These are phyloP conservation scores for Lutjanus erythropterus DNA, from an alignment of 2,113 vertebrate genomes.

Conservation along the genomic window DNA sequence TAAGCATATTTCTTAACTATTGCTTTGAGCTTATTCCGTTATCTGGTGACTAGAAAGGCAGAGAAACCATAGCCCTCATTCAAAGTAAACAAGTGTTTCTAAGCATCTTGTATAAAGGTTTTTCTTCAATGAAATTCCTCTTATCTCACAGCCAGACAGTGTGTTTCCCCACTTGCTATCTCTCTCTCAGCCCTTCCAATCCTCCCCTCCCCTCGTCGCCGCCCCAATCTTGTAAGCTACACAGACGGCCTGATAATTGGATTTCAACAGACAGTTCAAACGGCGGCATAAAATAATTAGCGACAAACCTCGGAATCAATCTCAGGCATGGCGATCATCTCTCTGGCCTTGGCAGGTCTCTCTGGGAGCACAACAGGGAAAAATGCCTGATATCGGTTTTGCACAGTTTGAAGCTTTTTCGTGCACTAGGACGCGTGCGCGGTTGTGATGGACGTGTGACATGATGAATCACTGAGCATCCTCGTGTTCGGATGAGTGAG, in stretches of 20 bases:
- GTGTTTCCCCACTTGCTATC: slow-evolving; percentile 34
- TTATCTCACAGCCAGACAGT: slow-evolving; percentile 32
- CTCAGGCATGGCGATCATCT: slow-evolving; percentile 60
- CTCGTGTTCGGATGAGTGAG: background rate
- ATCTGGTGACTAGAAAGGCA: slow-evolving; percentile 9
- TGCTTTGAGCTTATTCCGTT: background rate
- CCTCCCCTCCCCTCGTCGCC: slow-evolving; percentile 38
- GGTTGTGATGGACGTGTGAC: background rate
- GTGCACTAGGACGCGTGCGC: background rate
- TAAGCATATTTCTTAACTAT: background rate
- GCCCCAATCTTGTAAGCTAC: slow-evolving; percentile 72
- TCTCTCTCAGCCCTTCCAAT: slow-evolving; percentile 27
- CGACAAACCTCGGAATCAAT: slow-evolving; percentile 73
- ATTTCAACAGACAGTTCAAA: slow-evolving; percentile 83
- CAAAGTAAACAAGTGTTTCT: slow-evolving; percentile 36
- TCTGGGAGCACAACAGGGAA: background rate
- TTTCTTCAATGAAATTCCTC: slow-evolving; percentile 17
- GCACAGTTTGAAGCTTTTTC: background rate
- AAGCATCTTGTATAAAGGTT: background rate
- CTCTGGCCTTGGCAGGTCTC: slow-evolving; percentile 40
- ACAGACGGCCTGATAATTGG: slow-evolving; percentile 80
- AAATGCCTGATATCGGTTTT: slow-evolving; percentile 20
- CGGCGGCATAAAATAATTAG: slow-evolving; percentile 79
- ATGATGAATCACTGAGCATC: background rate
- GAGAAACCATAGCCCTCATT: background rate